Percentiles rank a stretch among this genome's conserved stretches.
Conservation (phyloP, 2,113 vertebrate genomes). For the Hemiscyllium ocellatum region DNA sequence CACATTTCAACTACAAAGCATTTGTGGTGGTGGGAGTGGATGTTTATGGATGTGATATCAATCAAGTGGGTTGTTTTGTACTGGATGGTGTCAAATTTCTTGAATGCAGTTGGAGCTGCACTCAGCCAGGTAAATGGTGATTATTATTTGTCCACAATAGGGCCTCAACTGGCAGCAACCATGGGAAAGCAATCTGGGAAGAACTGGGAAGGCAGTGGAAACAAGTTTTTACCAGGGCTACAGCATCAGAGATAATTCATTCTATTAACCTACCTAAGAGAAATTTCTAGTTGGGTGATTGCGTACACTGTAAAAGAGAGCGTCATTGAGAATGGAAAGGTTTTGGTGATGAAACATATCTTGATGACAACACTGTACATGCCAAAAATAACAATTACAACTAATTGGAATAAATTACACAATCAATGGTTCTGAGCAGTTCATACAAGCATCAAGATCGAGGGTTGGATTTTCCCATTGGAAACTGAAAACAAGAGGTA, state of each 20-base stretch:
- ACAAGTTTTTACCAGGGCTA: background rate
- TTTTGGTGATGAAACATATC: background rate
- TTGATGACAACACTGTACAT: background rate
- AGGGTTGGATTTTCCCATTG: background rate
- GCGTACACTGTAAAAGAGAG: background rate
- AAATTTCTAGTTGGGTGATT: background rate
- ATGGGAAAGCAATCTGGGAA: background rate
- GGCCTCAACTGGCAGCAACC: background rate
- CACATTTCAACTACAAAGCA: too few relatives aligned
- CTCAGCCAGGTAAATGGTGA: too few relatives aligned
- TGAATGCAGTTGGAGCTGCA: too few relatives aligned
- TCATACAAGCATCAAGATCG: background rate
- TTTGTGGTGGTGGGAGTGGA: too few relatives aligned
- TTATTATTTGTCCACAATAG: background rate
- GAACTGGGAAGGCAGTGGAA: background rate
- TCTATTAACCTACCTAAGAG: background rate
- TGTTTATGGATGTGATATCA: too few relatives aligned
- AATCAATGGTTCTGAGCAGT: background rate
- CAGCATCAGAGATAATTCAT: background rate
- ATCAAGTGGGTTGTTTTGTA: too few relatives aligned
- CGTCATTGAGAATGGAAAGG: background rate
- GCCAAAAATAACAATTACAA: background rate
- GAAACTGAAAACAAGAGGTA: background rate
- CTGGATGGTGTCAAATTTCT: too few relatives aligned
- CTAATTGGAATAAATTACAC: background rate